A percentile compares a stretch with the other conserved stretches of the same genome.
phyloP scores from a whole-genome alignment of 2,888 invertebrate species.

The Spisula subtruncata region DNA sequence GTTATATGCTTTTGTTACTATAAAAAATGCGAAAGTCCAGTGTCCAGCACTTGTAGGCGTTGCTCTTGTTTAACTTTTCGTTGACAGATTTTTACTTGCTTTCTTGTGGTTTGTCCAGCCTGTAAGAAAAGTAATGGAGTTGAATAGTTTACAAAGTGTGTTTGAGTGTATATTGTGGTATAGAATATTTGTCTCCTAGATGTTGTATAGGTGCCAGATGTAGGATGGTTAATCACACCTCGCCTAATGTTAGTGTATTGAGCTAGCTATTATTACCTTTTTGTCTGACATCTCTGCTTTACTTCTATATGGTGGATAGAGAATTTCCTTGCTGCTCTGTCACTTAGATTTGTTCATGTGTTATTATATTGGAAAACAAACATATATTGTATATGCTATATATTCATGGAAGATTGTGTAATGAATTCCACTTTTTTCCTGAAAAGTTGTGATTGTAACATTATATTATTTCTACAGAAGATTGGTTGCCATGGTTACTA shows the following conservation, averaged over 20 bases:
- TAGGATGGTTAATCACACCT: background rate
- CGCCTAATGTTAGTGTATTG: background rate
- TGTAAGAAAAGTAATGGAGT: too few relatives aligned
- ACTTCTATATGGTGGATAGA: too few relatives aligned
- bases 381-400: background rate
- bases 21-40: too few relatives aligned
- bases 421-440: background rate
- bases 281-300: background rate
- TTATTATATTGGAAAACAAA: background rate
- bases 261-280: background rate
- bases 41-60: too few relatives aligned
- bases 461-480: constrained; percentile 1
- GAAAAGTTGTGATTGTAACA: background rate
- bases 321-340: background rate
- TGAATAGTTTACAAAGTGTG: too few relatives aligned
- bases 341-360: background rate
- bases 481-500: constrained; percentile 11
- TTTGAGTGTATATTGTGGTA: too few relatives aligned
- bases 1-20: too few relatives aligned
- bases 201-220: too few relatives aligned
- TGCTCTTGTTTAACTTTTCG: too few relatives aligned
- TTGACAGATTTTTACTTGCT: too few relatives aligned
- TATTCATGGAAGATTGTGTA: background rate
- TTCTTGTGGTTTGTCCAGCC: too few relatives aligned
- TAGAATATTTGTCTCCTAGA: too few relatives aligned